A percentile compares a stretch with the other conserved stretches of the same genome.
phyloP scores from a whole-genome alignment of 92 coral and sea anemone species.

The Plumapathes pennacea region DNA sequence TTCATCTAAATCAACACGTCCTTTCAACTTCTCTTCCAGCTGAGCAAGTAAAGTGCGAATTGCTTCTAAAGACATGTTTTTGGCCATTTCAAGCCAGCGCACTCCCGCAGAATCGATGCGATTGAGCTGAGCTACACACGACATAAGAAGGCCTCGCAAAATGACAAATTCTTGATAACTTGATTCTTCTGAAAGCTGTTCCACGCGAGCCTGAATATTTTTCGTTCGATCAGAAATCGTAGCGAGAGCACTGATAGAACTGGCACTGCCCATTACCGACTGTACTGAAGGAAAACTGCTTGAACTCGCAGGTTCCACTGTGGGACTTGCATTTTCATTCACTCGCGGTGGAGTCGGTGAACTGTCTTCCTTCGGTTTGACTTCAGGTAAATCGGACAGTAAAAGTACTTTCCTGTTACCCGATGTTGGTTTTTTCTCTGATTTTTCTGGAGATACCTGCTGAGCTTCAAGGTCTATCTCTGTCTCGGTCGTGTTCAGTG shows the following conservation, averaged over 20 bases:
- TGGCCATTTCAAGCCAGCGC: constrained; percentile 70
- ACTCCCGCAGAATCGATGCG: constrained; percentile 50
- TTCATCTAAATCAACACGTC: constrained; percentile 31
- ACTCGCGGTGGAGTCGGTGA: not conserved
- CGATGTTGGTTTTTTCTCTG: constrained; percentile 15
- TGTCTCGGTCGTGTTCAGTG: constrained; percentile 35
- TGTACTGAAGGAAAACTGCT: constrained; percentile 29
- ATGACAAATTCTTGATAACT: constrained; percentile 56
- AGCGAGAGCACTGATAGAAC: constrained; percentile 26
- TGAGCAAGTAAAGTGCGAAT: constrained; percentile 39
- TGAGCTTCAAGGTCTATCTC: constrained; percentile 21
- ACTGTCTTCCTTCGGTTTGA: constrained; percentile 14
- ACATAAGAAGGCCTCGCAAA: constrained; percentile 52
- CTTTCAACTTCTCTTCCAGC: constrained; percentile 56
- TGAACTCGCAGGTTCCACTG: not conserved
- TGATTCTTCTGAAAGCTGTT: constrained; percentile 42
- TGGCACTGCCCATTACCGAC: constrained; percentile 40
- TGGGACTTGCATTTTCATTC: not conserved
- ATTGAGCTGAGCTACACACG: constrained; percentile 58
- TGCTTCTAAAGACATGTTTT: constrained; percentile 62
- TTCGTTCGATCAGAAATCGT: constrained; percentile 52
- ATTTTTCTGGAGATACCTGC: constrained; percentile 1
- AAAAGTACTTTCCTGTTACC: constrained; percentile 51
- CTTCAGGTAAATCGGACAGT: constrained; percentile 81
- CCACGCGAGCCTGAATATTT: constrained; percentile 60